Base-by-base conservation (phyloP, 2,888 invertebrate genomes). In the Keiferia lycopersicella region DNA sequence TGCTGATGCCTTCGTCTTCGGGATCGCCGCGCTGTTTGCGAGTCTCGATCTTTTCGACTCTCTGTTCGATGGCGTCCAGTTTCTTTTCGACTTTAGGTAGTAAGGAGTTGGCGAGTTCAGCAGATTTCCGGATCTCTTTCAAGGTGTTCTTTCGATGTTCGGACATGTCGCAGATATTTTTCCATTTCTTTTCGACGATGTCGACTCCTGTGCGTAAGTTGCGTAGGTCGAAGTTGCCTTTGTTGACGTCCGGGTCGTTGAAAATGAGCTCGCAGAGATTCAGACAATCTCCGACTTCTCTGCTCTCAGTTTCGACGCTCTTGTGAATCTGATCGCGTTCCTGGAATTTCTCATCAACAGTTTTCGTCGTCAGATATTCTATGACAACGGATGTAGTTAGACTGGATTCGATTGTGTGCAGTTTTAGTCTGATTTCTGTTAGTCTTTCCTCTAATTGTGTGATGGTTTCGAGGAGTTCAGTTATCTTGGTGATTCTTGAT, bases 151-250 rank as follows among this genome's bases (percentile, higher is more conserved):
- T 91, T 1, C 95, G 92, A 64, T 95, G 95, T 7, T 95, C 94
- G 0, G 96, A 96, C 77, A 94, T 92, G 2, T 94, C 93, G 76
- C 96, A 96, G 1, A 96, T 94, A 53, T 93, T 93, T 74, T 95
- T 96, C 97, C 97, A 97, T 68, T 96, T 93, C 77, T 94, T 94
- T 73, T 96, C 96, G 12, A 97, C 88, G 65, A 94, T 94, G 62
- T 95, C 94, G 61, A 95, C 93, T 0, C 95, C 94, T 0, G 90
- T 88, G 34, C 93, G 94, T 12, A 96, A 89, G 62, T 94, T 93
- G 45, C 95, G 94, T 0, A 94, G 93, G 68, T 95, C 94, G 62
- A 96, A 94, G 71, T 95, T 94, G 0, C 94, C 93, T 74, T 95
- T 95, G 83, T 94, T 93, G 0, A 94, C 92, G 71, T 96, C 95